Evolutionary conservation across 2,888 invertebrate genomes (phyloP).

Genomic region (Protodeltote pygarga): DNA sequence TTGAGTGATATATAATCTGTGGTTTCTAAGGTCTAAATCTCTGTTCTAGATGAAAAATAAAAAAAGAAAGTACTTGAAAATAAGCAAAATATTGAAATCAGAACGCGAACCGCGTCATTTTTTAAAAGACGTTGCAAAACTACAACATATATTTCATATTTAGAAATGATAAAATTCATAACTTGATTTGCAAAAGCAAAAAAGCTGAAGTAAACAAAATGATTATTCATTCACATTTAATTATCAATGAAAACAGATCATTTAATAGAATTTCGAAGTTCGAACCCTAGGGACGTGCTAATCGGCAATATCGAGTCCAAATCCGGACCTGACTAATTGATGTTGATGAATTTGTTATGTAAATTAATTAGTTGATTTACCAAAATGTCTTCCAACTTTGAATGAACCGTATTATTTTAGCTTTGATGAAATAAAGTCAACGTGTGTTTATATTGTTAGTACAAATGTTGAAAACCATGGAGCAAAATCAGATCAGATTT

Average conservation of each 20-base stretch:
- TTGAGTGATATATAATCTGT: background rate
- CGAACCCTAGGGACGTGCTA: conserved; percentile 16
- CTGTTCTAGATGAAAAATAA: conserved; percentile 5
- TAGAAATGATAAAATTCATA: no score
- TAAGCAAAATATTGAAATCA: conserved; percentile 18
- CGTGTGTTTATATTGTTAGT: no score
- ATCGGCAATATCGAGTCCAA: conserved; percentile 22
- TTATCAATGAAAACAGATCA: conserved; percentile 29
- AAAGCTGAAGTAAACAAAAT: conserved; percentile 13
- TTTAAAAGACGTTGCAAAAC: no score
- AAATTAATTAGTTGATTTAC: no score
- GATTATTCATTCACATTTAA: conserved; percentile 38
- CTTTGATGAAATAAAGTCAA: no score
- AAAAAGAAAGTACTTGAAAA: conserved; percentile 8
- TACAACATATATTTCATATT: no score
- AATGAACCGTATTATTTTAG: no score
- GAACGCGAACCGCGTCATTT: conserved; percentile 11
- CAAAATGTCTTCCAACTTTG: no score
- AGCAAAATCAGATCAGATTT: no score
- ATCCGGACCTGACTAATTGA: conserved; percentile 23
- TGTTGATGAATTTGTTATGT: conserved; percentile 5
- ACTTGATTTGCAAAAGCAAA: no score
- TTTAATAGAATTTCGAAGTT: conserved; percentile 19
- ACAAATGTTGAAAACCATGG: no score
- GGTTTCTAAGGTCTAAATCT: background rate